Conservation (phyloP, 2,888 invertebrate genomes). For the Orchesellides sinensis region DNA sequence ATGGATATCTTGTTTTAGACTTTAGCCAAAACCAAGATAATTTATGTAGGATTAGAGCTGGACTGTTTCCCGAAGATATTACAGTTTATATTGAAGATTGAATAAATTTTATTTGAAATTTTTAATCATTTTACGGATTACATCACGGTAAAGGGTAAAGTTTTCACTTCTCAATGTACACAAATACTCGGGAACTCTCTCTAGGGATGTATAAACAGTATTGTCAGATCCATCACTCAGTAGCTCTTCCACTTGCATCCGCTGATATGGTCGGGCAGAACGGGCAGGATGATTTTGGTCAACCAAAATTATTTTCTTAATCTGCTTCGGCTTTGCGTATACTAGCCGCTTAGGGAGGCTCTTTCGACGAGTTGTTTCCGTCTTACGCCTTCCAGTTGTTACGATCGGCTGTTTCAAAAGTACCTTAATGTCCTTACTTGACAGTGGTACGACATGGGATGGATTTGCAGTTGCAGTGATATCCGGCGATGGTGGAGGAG, state of each 20-base stretch:
- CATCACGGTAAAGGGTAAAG: not conserved
- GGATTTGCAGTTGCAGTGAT: too few relatives aligned
- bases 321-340: constrained; percentile 40
- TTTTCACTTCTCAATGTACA: not conserved
- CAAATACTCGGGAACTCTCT: not conserved
- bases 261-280: too few relatives aligned
- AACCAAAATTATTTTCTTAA: too few relatives aligned
- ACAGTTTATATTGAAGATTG: constrained; percentile 27
- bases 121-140: not conserved
- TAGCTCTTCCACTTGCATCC: not conserved
- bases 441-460: too few relatives aligned
- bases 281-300: too few relatives aligned
- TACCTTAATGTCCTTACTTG: too few relatives aligned
- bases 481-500: too few relatives aligned
- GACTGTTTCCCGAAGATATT: constrained; percentile 68
- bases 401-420: too few relatives aligned
- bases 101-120: constrained; percentile 29
- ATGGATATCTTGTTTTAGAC: constrained; percentile 69
- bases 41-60: constrained; percentile 54
- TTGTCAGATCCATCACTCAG: not conserved
- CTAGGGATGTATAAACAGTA: not conserved
- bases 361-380: too few relatives aligned
- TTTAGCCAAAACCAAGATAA: constrained; percentile 64
- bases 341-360: not conserved
- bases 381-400: too few relatives aligned